Evolutionary conservation across 2,113 vertebrate species (phyloP).

Genomic region (Neotoma lepida): DNA sequence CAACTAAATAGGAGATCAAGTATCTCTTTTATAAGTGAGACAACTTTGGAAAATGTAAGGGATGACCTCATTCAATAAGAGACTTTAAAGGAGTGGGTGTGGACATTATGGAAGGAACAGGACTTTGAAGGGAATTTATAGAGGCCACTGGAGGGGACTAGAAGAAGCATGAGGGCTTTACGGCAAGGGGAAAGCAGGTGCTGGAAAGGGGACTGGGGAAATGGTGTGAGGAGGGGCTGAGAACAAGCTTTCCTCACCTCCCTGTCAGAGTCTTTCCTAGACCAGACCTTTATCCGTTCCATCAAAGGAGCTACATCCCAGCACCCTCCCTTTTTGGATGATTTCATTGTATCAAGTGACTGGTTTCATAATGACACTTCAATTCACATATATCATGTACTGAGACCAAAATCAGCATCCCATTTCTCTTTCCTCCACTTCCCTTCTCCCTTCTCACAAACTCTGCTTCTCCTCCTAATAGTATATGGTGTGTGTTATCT

Average conservation of each 20-base stretch:
- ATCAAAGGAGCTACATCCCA: background rate
- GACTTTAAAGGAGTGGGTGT: background rate
- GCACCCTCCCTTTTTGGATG: background rate
- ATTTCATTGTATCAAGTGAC: background rate
- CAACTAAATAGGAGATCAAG: background rate
- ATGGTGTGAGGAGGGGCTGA: background rate
- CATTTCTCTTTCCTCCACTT: background rate
- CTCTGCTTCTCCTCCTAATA: background rate
- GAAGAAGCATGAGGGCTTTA: rapidly evolving
- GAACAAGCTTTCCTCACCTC: background rate
- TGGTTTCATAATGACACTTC: background rate
- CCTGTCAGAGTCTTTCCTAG: background rate
- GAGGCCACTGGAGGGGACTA: background rate
- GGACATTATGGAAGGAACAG: background rate
- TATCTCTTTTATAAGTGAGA: background rate
- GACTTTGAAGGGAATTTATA: background rate
- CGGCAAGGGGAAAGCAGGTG: no score
- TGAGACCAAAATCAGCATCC: background rate
- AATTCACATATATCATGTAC: background rate
- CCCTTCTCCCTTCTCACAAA: background rate
- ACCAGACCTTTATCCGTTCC: background rate
- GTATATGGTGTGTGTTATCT: background rate
- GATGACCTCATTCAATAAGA: background rate
- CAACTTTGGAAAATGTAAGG: background rate
- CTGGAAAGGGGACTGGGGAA: background rate